phyloP scores from a whole-genome alignment of 2,113 vertebrate species.

The Oryzias celebensis region DNA sequence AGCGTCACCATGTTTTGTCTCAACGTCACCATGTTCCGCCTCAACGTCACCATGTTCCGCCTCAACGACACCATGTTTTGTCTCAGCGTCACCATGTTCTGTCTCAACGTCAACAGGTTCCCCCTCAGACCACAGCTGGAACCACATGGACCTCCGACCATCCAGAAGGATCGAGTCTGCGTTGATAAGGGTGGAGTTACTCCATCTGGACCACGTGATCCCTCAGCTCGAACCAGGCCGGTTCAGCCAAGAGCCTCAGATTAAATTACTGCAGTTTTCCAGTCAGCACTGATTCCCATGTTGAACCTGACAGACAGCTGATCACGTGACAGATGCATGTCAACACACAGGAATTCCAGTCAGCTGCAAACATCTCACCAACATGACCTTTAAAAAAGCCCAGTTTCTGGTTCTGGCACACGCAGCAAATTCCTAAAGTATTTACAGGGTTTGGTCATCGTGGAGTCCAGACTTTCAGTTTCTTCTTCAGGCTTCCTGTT shows the following conservation, averaged over 20 bases:
- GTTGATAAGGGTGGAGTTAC: neutral
- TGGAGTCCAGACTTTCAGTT: slow-evolving; percentile 19
- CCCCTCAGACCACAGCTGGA: too few species aligned
- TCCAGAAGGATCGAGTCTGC: slow-evolving; percentile 5
- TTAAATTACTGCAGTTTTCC: neutral
- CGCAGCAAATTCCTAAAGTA: neutral
- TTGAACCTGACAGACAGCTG: too few species aligned
- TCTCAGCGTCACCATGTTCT: too few species aligned
- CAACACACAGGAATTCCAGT: neutral
- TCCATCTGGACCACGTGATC: slow-evolving; percentile 20
- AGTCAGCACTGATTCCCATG: neutral
- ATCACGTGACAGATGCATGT: neutral
- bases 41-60: too few species aligned
- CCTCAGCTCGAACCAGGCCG: slow-evolving; percentile 12
- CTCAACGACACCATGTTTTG: too few species aligned
- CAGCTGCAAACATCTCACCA: neutral
- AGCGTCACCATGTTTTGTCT: too few species aligned
- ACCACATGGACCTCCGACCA: too few species aligned
- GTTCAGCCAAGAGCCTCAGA: neutral
- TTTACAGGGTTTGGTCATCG: neutral
- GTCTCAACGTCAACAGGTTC: too few species aligned
- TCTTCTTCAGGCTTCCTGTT: neutral
- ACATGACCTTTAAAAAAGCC: neutral
- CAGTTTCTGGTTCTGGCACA: neutral
- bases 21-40: too few species aligned